phyloP scores from a whole-genome alignment of 2,797 vertebrate species.

The Pygocentrus nattereri region DNA sequence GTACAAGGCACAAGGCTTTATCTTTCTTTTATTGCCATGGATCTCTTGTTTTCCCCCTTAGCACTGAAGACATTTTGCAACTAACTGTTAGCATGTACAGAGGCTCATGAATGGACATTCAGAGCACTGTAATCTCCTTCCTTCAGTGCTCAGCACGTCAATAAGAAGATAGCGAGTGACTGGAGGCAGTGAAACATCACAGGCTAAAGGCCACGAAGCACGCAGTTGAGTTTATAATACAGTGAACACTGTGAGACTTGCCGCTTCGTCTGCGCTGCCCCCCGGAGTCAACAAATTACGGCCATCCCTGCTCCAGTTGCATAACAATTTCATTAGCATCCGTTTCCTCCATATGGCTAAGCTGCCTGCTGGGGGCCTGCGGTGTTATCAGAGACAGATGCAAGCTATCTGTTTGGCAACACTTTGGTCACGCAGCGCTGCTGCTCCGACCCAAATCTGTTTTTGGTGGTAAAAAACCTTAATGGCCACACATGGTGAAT shows the following conservation, averaged over 20 bases:
- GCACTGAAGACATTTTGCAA: constrained; percentile 9
- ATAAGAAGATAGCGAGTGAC: constrained; percentile 4
- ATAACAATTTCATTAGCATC: constrained; percentile 52
- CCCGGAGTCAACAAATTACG: constrained; percentile 41
- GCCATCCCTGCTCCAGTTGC: constrained; percentile 30
- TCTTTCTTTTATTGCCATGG: not conserved
- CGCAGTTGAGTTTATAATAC: constrained; percentile 7
- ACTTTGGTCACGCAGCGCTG: constrained; percentile 36
- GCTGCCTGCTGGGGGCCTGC: constrained; percentile 40
- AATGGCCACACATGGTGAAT: constrained; percentile 40
- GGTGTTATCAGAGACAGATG: constrained; percentile 52
- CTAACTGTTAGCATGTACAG: not conserved
- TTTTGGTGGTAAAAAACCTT: constrained; percentile 33
- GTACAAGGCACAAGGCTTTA: not conserved
- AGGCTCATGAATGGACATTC: not conserved
- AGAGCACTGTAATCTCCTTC: not conserved
- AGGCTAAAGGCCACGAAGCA: constrained; percentile 29
- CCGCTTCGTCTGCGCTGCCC: constrained; percentile 9
- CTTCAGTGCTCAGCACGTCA: not conserved
- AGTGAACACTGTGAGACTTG: not conserved
- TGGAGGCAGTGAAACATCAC: not conserved
- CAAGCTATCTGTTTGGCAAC: constrained; percentile 33
- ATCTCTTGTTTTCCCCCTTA: not conserved
- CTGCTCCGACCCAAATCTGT: constrained; percentile 36
- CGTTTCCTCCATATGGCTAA: constrained; percentile 53